phyloP scores from a whole-genome alignment of 2,888 invertebrate species.

The Polymixis lichenea region DNA sequence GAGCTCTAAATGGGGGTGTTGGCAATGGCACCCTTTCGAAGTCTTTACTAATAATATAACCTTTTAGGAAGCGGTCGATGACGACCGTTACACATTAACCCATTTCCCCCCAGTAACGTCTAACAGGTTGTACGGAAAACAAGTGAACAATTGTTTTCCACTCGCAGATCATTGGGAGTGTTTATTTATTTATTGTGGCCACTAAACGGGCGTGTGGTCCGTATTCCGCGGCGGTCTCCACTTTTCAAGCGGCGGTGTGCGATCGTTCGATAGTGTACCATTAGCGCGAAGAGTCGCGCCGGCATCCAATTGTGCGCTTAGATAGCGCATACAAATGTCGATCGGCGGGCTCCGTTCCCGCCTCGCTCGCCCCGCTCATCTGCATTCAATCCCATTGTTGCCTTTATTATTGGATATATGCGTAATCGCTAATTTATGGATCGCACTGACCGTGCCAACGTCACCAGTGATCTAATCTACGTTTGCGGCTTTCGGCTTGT shows the following conservation, averaged over 20 bases:
- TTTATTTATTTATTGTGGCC: conserved; percentile 86
- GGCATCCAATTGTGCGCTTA: conserved; percentile 90
- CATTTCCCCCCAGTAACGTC: conserved; percentile 31
- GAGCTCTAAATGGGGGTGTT: conserved; percentile 1
- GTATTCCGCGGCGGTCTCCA: conserved; percentile 86
- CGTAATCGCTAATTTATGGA: conserved; percentile 90
- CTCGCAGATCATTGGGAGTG: conserved; percentile 68
- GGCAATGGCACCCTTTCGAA: conserved; percentile 39
- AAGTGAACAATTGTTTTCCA: conserved; percentile 63
- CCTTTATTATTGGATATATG: conserved; percentile 87
- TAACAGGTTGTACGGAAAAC: conserved; percentile 43
- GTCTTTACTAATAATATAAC: conserved; percentile 26
- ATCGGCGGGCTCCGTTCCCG: conserved; percentile 79
- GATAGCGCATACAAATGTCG: conserved; percentile 91
- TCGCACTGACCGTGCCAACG: conserved; percentile 77
- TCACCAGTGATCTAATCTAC: conserved; percentile 70
- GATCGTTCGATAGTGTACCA: conserved; percentile 90
- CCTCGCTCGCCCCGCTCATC: conserved; percentile 84
- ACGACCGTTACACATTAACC: conserved; percentile 40
- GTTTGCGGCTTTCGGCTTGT: conserved; percentile 57
- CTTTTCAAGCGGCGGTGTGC: conserved; percentile 84
- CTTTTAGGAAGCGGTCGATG: conserved; percentile 17
- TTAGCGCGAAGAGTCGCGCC: conserved; percentile 90
- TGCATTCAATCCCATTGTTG: conserved; percentile 91
- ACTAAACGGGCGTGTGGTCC: conserved; percentile 86